Evolutionary conservation across 53 echinoderm and acorn worm genomes (phyloP), one percentile per base, ranked within the genome.

Genomic region (Pentamera pediparva): DNA sequence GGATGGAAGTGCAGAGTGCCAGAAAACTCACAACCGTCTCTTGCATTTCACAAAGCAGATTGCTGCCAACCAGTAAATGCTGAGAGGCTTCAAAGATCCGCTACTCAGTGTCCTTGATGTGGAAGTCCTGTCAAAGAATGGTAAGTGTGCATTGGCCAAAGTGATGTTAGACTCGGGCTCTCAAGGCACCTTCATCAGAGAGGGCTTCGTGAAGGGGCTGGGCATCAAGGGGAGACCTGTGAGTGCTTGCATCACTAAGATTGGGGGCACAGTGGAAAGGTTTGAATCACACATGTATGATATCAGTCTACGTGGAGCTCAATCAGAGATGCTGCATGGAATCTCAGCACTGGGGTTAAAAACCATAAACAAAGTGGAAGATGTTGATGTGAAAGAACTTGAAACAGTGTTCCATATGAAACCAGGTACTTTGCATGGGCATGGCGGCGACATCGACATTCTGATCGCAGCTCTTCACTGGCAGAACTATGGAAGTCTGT

Each of bases 41-140:
- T 53, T 72, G 17, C 73, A 72, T 27, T 34, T 45, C n/a, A 72
- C 29, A 27, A 72, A 52, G 32, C 29, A 28, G 15, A 28, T 40
- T 35, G 39, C 22, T 39, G 69, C 45, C 5, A 40, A 40, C 19
- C 50, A 50, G 21, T 50, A 18, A 50, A 50, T 50, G 18, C 50
- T 50, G 3, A 50, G 21, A 50, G 50, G 50, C 2, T 50, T 50
- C 50, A 50, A 50, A 7, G 70, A 45, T 8, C 29, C 11, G 26
- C 10, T 69, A 17, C 69, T 69, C 3, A 47, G 28, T 69, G 69
- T 69, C 32, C 69, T 69, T 45, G 69, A 69, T 24, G 69, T 69
- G 25, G 69, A 69, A 38, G 69, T 67, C 29, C 39, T 40, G 40
- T 43, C 69, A 12, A 67, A 40, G 21, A 67, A 40, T 67, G 69